These are phyloP conservation scores for Sturnus vulgaris DNA, from an alignment of 2,113 vertebrate species.

Conservation along the genomic window DNA sequence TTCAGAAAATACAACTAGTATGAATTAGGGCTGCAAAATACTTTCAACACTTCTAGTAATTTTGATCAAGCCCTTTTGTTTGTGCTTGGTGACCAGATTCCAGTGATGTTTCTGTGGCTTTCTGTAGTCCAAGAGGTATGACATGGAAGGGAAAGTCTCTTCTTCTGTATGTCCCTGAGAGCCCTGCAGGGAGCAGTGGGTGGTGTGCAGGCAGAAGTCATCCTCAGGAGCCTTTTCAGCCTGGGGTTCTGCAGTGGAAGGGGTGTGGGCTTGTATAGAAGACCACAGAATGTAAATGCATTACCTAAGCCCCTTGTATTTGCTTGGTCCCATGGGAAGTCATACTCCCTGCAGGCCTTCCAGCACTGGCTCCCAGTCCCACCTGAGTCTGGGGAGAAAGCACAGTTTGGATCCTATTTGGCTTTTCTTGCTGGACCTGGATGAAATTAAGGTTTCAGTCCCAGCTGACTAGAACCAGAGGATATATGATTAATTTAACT, in stretches of 20 bases:
- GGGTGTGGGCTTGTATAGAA: background rate
- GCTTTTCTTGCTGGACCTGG: background rate
- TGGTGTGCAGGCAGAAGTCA: background rate
- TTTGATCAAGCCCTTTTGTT: background rate
- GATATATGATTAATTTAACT: background rate
- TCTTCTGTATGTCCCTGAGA: background rate
- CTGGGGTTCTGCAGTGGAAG: background rate
- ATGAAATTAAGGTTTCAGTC: background rate
- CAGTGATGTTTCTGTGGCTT: background rate
- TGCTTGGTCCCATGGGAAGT: background rate
- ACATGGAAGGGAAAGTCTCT: rapidly evolving
- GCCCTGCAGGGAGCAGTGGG: rapidly evolving
- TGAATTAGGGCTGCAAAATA: background rate
- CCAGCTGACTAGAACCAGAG: background rate
- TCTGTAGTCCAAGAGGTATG: background rate
- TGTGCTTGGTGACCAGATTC: background rate
- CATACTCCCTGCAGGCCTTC: background rate
- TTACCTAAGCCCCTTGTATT: background rate
- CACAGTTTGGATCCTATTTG: background rate
- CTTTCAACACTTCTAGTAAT: background rate
- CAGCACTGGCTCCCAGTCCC: background rate
- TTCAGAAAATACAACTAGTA: background rate
- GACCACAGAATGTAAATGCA: background rate
- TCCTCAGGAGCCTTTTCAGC: rapidly evolving
- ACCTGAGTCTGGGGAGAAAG: background rate